phyloP scores from a whole-genome alignment of 2,888 invertebrate genomes.

The Sarcophaga caerulescens region DNA sequence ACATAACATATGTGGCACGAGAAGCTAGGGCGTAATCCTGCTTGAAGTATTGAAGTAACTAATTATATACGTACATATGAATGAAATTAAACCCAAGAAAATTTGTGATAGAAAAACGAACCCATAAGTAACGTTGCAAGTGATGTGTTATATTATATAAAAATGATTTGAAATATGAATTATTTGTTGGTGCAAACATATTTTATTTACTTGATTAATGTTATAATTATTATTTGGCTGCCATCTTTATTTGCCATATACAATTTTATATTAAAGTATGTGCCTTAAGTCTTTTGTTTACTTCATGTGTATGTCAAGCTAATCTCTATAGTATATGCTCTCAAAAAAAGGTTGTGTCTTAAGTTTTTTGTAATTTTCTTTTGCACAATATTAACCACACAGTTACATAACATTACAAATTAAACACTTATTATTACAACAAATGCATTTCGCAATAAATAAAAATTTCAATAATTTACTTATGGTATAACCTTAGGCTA shows the following conservation, averaged over 20 bases:
- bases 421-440: constrained; percentile 8
- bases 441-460: constrained; percentile 23
- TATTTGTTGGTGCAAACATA: too few species aligned
- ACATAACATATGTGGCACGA: too few species aligned
- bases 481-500: constrained; percentile 39
- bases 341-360: not conserved
- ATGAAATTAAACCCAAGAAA: too few species aligned
- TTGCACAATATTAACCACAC: not conserved
- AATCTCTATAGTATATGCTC: not conserved
- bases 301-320: not conserved
- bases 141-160: too few species aligned
- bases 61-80: too few species aligned
- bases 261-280: constrained; percentile 17
- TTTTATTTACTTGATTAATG: not conserved
- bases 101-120: too few species aligned
- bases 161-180: too few species aligned
- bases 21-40: too few species aligned
- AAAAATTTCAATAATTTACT: constrained; percentile 43
- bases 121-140: too few species aligned
- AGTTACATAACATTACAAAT: not conserved
- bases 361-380: not conserved
- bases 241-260: not conserved
- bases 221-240: not conserved
- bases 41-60: too few species aligned
- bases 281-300: constrained; percentile 30